A percentile compares a stretch with the other conserved stretches of the same genome.
Conservation (phyloP, 2,888 invertebrate species). For the Lissocephala sabroskyi region DNA sequence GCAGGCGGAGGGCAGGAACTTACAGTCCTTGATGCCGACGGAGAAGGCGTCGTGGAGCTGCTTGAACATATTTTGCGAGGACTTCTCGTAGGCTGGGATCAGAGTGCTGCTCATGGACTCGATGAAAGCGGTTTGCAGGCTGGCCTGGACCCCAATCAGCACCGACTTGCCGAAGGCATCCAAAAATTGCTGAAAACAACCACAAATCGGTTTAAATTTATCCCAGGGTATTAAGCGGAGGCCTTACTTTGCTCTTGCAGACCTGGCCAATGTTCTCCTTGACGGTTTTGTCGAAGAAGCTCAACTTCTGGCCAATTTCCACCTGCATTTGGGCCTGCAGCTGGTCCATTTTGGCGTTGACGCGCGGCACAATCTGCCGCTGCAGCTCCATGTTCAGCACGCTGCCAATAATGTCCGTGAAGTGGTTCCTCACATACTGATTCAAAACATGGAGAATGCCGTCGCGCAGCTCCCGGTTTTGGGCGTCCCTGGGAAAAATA, state of each 20-base stretch:
- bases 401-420: slow-evolving; percentile 75
- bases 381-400: slow-evolving; percentile 76
- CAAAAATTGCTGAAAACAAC: slow-evolving; percentile 78
- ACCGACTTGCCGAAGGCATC: slow-evolving; percentile 83
- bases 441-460: slow-evolving; percentile 74
- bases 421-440: slow-evolving; percentile 74
- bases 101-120: slow-evolving; percentile 84
- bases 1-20: too few relatives aligned
- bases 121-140: slow-evolving; percentile 83
- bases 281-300: slow-evolving; percentile 81
- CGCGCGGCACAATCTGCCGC: slow-evolving; percentile 74
- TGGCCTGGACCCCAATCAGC: slow-evolving; percentile 80
- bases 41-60: slow-evolving; percentile 93
- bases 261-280: slow-evolving; percentile 87
- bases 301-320: slow-evolving; percentile 82
- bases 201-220: too few relatives aligned
- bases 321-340: slow-evolving; percentile 77
- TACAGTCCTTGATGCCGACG: slow-evolving; percentile 92
- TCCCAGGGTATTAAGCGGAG: too few relatives aligned
- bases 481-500: slow-evolving; percentile 67
- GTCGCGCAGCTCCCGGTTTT: slow-evolving; percentile 74
- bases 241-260: slow-evolving; percentile 83
- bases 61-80: slow-evolving; percentile 88
- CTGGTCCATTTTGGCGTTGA: slow-evolving; percentile 77
- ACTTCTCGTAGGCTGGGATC: slow-evolving; percentile 89